phyloP scores from a whole-genome alignment of 2,888 invertebrate species.

The Microdon myrmicae region DNA sequence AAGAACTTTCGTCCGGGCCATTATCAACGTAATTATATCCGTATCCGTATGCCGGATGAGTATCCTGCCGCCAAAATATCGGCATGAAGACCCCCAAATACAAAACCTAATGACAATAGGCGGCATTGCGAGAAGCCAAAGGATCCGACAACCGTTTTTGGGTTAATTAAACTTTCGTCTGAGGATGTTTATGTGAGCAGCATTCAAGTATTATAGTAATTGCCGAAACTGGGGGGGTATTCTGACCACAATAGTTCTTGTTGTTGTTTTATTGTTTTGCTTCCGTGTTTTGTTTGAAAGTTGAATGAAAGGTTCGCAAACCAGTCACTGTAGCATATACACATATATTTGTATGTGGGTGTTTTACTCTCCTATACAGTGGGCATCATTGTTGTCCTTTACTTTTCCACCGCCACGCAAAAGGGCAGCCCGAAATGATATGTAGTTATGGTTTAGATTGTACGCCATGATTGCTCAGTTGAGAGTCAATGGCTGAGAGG shows the following conservation, averaged over 20 bases:
- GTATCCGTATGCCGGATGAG: constrained; percentile 39
- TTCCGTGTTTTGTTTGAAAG: constrained; percentile 34
- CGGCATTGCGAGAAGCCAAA: background rate
- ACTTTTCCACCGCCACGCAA: too few relatives aligned
- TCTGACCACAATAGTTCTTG: constrained; percentile 37
- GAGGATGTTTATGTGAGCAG: constrained; percentile 39
- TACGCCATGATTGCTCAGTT: constrained; percentile 10
- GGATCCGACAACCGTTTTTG: constrained; percentile 30
- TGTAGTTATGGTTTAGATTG: constrained; percentile 7
- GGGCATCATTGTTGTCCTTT: too few relatives aligned
- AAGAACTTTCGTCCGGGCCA: constrained; percentile 34
- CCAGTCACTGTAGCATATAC: constrained; percentile 10
- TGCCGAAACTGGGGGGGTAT: constrained; percentile 28
- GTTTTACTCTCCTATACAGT: background rate
- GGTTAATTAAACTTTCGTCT: constrained; percentile 46
- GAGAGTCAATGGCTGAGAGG: constrained; percentile 11
- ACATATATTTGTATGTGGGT: constrained; percentile 3
- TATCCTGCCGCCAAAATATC: constrained; percentile 19
- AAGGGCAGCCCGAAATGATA: too few relatives aligned
- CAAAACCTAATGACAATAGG: constrained; percentile 12
- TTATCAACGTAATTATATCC: constrained; percentile 49
- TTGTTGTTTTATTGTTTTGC: constrained; percentile 38
- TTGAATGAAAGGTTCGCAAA: constrained; percentile 25
- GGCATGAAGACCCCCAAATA: constrained; percentile 10
- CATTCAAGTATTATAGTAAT: constrained; percentile 39